Percentiles rank a stretch among this genome's conserved stretches.
These are phyloP conservation scores for Sinella curviseta DNA, from an alignment of 1,140 invertebrate species.

Conservation along the genomic window DNA sequence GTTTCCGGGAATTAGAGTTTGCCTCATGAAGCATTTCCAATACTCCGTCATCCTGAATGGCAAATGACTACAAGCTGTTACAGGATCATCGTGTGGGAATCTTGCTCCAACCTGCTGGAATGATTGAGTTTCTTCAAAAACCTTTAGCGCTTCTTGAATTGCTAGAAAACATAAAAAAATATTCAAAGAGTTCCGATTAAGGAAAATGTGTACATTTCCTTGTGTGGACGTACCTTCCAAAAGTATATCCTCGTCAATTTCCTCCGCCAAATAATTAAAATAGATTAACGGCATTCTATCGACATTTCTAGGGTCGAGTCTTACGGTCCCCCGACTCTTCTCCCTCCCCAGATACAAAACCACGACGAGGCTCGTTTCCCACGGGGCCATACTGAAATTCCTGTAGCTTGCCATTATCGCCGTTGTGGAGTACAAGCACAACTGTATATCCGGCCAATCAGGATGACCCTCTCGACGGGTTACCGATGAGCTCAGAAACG, in stretches of 20 bases:
- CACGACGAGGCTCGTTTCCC: background rate
- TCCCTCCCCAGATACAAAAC: background rate
- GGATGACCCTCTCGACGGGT: background rate
- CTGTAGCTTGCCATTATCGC: background rate
- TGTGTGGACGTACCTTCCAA: too few species aligned
- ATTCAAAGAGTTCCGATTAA: background rate
- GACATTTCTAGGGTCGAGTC: background rate
- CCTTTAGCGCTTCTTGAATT: background rate
- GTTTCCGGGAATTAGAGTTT: background rate
- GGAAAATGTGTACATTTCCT: background rate
- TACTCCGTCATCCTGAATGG: background rate
- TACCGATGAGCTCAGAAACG: background rate
- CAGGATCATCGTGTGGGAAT: background rate
- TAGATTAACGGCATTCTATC: background rate
- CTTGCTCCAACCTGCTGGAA: background rate
- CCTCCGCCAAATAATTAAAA: background rate
- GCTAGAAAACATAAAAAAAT: too few species aligned
- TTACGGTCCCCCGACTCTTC: background rate
- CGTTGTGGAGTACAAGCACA: background rate
- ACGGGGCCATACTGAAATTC: background rate
- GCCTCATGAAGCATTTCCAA: background rate
- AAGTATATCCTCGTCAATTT: background rate
- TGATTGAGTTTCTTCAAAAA: background rate
- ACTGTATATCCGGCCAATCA: constrained; percentile 4
- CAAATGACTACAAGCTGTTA: background rate